Base-by-base conservation (phyloP, 2,888 invertebrate genomes). In the Teleogryllus oceanicus region DNA sequence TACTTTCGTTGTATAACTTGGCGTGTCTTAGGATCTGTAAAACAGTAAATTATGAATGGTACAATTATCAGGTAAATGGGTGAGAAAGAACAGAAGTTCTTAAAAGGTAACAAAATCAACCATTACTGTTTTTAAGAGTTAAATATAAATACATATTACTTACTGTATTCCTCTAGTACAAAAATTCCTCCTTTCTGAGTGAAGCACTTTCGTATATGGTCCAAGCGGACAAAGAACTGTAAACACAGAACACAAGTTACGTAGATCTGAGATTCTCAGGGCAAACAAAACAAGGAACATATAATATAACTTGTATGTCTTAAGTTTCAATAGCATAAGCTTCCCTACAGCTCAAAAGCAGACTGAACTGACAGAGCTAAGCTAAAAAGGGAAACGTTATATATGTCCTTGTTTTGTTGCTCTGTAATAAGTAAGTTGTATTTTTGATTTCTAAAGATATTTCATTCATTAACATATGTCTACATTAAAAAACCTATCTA, bases 161-260 rank as follows among this genome's bases (percentile, higher is more conserved):
- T 92, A 99, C 99, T 99, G 90, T 95, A 99, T 93, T 99, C 99
- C 91, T 99, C 99, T 88, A 99, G 92, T 87, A 99, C 95, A 91
- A 99, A 99, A 89, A 99, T 95, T 88, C 97, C 98, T 87, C 98
- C 99, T 89, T 98, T 98, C 89, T 97, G 97, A 82, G 99, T 98
- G 90, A 98, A 99, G 91, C 99, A 99, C 90, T 99, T 99, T 89
- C 98, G 94, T 89, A 99, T 99, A 90, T 98, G 98, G 90, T 96
- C 96, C 90, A 99, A 92, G 88, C 98, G 94, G 88, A 99, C 97
- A 92, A 99, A 99, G 91, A 98, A 99, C 98, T 99, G 94, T 85
- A 96, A 95, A 86, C 83, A 87, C 89, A 81, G 62, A 62, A 62
- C 62, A 62, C 62, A 62, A 13, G 62, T 62, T 18, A 62, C 62